These are phyloP conservation scores for Agrenia bidenticulata DNA, from an alignment of 2,888 invertebrate genomes.

Conservation along the genomic window DNA sequence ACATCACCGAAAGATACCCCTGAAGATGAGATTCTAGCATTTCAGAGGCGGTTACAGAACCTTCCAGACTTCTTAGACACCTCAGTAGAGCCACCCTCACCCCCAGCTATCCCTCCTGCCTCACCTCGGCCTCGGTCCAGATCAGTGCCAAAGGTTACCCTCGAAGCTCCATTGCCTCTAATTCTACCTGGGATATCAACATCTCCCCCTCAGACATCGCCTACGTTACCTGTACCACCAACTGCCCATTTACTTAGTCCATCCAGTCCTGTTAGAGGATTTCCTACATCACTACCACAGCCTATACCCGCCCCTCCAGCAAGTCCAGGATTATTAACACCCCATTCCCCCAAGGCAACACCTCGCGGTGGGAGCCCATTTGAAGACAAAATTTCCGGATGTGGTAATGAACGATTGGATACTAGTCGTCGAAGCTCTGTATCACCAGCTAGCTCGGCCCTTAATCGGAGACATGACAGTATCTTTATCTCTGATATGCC, in stretches of 20 bases:
- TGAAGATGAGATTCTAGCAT: slow-evolving; percentile 61
- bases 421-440: slow-evolving; percentile 55
- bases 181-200: slow-evolving; percentile 54
- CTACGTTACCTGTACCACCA: slow-evolving; percentile 49
- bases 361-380: slow-evolving; percentile 48
- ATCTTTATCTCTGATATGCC: slow-evolving; percentile 56
- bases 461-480: slow-evolving; percentile 55
- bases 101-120: slow-evolving; percentile 53
- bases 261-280: slow-evolving; percentile 54
- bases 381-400: slow-evolving; percentile 42
- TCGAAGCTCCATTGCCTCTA: slow-evolving; percentile 56
- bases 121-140: slow-evolving; percentile 58
- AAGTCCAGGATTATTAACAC: slow-evolving; percentile 49
- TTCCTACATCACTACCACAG: slow-evolving; percentile 51
- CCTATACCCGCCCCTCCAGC: slow-evolving; percentile 52
- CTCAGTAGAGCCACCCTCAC: slow-evolving; percentile 56
- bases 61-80: slow-evolving; percentile 59
- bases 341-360: slow-evolving; percentile 51
- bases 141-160: slow-evolving; percentile 58
- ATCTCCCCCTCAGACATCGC: slow-evolving; percentile 49
- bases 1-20: slow-evolving; percentile 55
- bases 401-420: slow-evolving; percentile 30
- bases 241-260: slow-evolving; percentile 52
- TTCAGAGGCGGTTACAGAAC: slow-evolving; percentile 63
- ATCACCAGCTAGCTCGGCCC: slow-evolving; percentile 55